Evolutionary conservation across 2,888 invertebrate genomes (phyloP), one percentile per base, ranked within the genome.

Genomic region (Urechis unicinctus): DNA sequence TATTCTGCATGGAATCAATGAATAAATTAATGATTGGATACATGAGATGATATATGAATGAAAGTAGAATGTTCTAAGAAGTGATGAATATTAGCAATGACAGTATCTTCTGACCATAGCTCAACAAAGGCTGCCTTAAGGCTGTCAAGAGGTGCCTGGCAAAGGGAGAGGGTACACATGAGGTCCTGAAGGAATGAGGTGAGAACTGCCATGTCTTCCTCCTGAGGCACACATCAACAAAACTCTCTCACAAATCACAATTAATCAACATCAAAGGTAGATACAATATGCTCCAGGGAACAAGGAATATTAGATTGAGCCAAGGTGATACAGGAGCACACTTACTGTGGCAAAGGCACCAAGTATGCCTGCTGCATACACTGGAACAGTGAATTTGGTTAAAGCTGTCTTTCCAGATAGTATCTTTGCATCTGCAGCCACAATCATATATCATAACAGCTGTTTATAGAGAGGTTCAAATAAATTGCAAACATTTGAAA

Each of bases 111-210:
- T 48, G 54, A 74, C 73, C 73, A 69, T 17, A 77, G 63, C 58
- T 77, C 74, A 3, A 65, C 61, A 52, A 77, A 66, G 24, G 77
- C 68, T 26, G 73, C 68, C 46, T 70, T 65, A 24, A 79, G 62
- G 60, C 77, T 77, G 60, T 70, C 79, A 30, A 82, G 69, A 0
- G 82, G 81, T 22, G 81, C 80, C 36, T 82, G 81, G 65, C 82
- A 81, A 24, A 83, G 67, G 1, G 83, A 81, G 60, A 83, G 70
- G 25, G 81, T 81, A 63, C 78, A 80, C 41, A 78, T 59, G 21
- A 74, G 68, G 57, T 77, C 72, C 50, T 73, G 70, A 22, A 78
- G 64, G 61, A 78, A 78, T 53, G 68, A 68, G 4, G 68, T 63
- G 53, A 78, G 58, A 56, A 72, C 69, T 49, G 66, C 63, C 28